Evolutionary conservation across 2,113 vertebrate species (phyloP).

Genomic region (Paradoxurus hermaphroditus): DNA sequence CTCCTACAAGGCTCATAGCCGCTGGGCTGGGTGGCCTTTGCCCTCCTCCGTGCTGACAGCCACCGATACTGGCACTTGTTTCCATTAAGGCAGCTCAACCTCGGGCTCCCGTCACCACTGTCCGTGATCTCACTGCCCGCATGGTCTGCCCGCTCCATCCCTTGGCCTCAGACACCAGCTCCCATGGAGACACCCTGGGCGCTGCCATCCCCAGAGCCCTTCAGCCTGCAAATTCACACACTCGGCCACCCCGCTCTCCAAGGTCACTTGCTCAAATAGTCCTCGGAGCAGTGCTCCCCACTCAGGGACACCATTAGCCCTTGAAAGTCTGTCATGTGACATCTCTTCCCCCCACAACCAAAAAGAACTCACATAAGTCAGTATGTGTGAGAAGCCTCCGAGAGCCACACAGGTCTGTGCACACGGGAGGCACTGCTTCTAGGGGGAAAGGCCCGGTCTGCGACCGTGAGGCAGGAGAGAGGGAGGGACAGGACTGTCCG

Average conservation of each 20-base stretch:
- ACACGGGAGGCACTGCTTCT: not conserved
- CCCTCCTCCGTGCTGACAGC: too few species aligned
- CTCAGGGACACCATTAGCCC: not conserved
- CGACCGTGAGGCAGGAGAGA: not conserved
- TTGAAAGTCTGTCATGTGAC: not conserved
- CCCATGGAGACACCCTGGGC: not conserved
- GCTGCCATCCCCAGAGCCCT: not conserved
- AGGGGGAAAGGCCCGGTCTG: too few species aligned
- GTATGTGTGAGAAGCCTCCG: not conserved
- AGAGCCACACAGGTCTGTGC: not conserved
- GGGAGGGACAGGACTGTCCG: not conserved
- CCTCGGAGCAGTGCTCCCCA: not conserved
- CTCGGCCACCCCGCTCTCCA: not conserved
- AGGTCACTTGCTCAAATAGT: not conserved
- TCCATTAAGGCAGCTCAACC: not conserved
- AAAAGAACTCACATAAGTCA: not conserved
- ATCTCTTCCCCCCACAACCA: not conserved
- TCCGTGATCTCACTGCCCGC: fast-evolving
- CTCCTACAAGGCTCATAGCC: not conserved
- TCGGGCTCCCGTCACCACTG: not conserved
- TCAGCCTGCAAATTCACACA: not conserved
- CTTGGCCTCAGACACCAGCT: not conserved
- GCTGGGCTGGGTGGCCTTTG: not conserved
- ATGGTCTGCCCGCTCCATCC: not conserved
- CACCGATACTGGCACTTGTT: not conserved